These are phyloP conservation scores for Chlorospingus semifuscus DNA, from an alignment of 2,797 vertebrate species.

Conservation along the genomic window DNA sequence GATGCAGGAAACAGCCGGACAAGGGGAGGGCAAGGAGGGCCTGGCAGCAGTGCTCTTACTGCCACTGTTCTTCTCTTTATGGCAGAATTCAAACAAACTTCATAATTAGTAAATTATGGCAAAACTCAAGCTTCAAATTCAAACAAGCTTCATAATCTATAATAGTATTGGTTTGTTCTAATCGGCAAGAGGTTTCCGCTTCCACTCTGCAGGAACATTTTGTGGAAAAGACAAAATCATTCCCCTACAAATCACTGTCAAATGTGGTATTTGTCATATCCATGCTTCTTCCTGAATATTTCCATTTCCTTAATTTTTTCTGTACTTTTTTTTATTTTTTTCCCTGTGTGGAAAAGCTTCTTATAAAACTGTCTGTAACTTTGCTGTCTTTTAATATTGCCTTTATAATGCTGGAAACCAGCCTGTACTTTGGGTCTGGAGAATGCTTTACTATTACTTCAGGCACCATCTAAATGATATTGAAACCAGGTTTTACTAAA, in stretches of 20 bases:
- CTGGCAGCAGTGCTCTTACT: too few species aligned
- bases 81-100: too few species aligned
- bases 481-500: neutral
- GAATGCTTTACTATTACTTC: accelerated
- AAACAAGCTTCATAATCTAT: accelerated
- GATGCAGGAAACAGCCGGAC: accelerated
- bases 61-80: accelerated
- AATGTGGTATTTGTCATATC: accelerated
- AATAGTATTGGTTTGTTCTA: neutral
- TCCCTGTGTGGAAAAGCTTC: accelerated
- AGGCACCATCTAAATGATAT: accelerated
- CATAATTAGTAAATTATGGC: too few species aligned
- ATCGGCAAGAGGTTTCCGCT: accelerated
- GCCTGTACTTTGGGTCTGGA: too few species aligned
- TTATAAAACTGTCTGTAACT: accelerated
- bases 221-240: neutral
- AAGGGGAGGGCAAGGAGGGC: neutral
- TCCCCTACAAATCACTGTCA: neutral
- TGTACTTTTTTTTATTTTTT: neutral
- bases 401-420: accelerated
- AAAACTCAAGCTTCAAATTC: neutral
- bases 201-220: neutral
- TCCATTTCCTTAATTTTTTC: neutral
- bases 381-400: accelerated
- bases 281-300: neutral